Evolutionary conservation across 2,888 invertebrate species (phyloP).

Genomic region (Chironomus tentans): DNA sequence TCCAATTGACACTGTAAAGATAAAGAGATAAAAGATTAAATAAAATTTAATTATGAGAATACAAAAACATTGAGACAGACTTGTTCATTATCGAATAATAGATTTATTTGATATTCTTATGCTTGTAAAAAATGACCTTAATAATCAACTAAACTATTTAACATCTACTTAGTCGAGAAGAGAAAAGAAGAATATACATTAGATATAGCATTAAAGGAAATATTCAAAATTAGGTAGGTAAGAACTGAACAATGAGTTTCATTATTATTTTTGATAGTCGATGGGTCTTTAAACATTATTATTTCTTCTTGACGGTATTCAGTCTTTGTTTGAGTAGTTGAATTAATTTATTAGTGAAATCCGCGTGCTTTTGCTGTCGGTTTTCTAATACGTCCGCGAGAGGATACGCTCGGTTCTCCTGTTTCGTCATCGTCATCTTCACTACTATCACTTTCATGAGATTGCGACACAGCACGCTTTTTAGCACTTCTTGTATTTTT

Average conservation of each 20-base stretch:
- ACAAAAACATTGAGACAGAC: too few relatives aligned
- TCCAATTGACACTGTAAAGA: too few relatives aligned
- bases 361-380: neutral
- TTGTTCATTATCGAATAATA: too few relatives aligned
- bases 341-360: neutral
- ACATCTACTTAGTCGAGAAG: neutral
- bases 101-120: too few relatives aligned
- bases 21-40: too few relatives aligned
- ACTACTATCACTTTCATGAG: slow-evolving; percentile 30
- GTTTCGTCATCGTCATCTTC: slow-evolving; percentile 34
- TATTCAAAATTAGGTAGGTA: neutral
- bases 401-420: slow-evolving; percentile 54
- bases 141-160: too few relatives aligned
- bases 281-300: neutral
- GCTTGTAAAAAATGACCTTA: too few relatives aligned
- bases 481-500: slow-evolving; percentile 19
- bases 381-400: slow-evolving; percentile 74
- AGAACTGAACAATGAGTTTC: neutral
- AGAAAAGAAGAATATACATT: neutral
- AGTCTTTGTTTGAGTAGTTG: neutral
- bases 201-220: neutral
- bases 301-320: neutral
- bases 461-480: neutral
- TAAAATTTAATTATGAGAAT: too few relatives aligned
- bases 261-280: neutral